A percentile compares a stretch with the other conserved stretches of the same genome.
These are phyloP conservation scores for Aphrophora alni DNA, from an alignment of 2,888 invertebrate genomes.

Conservation along the genomic window DNA sequence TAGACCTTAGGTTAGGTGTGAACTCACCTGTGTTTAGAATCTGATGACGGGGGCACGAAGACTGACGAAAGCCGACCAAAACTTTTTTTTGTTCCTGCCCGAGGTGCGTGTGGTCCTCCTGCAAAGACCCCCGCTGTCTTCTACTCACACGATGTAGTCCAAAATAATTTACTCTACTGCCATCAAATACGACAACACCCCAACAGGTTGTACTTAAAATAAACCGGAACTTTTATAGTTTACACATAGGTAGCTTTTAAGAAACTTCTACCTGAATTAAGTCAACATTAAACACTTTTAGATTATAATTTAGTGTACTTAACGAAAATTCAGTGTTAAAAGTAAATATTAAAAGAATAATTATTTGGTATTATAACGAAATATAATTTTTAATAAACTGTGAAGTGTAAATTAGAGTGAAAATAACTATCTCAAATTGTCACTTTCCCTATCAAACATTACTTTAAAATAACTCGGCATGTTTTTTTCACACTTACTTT, in stretches of 20 bases:
- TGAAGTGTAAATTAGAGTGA: too few species aligned
- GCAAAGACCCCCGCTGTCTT: slow-evolving; percentile 5
- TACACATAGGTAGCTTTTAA: neutral
- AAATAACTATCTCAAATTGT: too few species aligned
- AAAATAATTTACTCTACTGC: slow-evolving; percentile 1
- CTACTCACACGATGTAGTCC: slow-evolving; percentile 6
- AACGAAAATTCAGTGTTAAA: too few species aligned
- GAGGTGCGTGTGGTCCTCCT: slow-evolving; percentile 6
- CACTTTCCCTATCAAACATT: too few species aligned
- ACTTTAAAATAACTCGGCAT: too few species aligned
- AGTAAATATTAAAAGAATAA: too few species aligned
- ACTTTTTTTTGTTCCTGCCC: neutral
- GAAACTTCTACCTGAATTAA: too few species aligned
- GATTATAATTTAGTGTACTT: too few species aligned
- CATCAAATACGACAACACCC: neutral
- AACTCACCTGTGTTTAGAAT: neutral
- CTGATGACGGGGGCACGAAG: neutral
- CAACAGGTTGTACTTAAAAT: neutral
- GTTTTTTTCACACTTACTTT: too few species aligned
- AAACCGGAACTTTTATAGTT: neutral
- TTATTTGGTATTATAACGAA: too few species aligned
- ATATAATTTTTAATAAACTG: too few species aligned
- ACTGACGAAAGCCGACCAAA: slow-evolving; percentile 7
- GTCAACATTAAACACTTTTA: too few species aligned
- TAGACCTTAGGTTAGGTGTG: slow-evolving; percentile 1